phyloP scores from a whole-genome alignment of 2,113 vertebrate genomes.

The Sphyrna mokarran region DNA sequence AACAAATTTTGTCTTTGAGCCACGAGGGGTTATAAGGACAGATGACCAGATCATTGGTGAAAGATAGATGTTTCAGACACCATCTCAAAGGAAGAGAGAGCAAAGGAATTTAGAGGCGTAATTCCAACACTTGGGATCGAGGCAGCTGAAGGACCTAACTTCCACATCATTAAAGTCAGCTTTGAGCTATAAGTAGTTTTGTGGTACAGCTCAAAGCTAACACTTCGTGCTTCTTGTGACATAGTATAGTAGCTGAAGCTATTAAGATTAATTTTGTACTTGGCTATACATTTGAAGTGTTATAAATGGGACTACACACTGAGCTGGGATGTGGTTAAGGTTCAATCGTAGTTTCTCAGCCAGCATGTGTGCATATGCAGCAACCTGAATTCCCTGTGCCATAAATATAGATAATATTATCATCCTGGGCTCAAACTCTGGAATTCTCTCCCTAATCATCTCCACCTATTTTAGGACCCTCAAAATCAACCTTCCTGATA shows the following conservation, averaged over 20 bases:
- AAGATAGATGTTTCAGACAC: background rate
- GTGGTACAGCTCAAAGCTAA: background rate
- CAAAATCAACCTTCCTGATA: background rate
- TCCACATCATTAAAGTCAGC: background rate
- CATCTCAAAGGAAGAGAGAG: background rate
- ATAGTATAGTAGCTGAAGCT: background rate
- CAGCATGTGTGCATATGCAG: no score
- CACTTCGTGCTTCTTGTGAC: background rate
- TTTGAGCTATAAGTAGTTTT: background rate
- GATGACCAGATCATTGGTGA: background rate
- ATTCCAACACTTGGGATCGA: background rate
- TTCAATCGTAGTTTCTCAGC: no score
- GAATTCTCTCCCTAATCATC: background rate
- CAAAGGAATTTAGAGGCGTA: background rate
- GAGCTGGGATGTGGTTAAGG: background rate
- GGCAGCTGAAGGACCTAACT: background rate
- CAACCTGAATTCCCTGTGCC: no score
- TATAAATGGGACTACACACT: background rate
- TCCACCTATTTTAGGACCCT: background rate
- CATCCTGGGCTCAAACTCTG: background rate
- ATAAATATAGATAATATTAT: no score
- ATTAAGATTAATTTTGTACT: background rate
- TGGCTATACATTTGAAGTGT: background rate
- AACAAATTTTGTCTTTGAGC: background rate
- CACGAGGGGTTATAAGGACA: background rate